These are phyloP conservation scores for Unio delphinus DNA, from an alignment of 2,888 invertebrate genomes.

Conservation along the genomic window DNA sequence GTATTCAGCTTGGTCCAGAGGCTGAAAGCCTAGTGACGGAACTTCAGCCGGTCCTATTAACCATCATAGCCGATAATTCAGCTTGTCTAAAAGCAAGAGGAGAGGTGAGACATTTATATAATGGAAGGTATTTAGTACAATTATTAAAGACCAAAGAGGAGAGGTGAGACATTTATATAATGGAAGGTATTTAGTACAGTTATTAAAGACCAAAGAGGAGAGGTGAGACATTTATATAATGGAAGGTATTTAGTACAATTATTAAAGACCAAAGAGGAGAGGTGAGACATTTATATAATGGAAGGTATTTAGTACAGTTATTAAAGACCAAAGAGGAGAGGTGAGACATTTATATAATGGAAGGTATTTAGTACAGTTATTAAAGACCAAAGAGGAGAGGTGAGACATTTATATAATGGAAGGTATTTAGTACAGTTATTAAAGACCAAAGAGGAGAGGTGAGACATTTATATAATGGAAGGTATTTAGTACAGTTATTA, in stretches of 20 bases:
- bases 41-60: slow-evolving; percentile 82
- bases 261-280: too few relatives aligned
- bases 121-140: background rate
- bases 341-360: background rate
- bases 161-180: background rate
- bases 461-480: background rate
- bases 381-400: slow-evolving; percentile 77
- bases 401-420: slow-evolving; percentile 22
- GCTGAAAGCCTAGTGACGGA: slow-evolving; percentile 81
- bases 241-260: background rate
- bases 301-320: background rate
- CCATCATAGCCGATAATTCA: slow-evolving; percentile 83
- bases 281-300: background rate
- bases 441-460: too few relatives aligned
- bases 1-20: slow-evolving; percentile 84
- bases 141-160: too few relatives aligned
- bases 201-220: too few relatives aligned
- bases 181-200: background rate
- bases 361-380: background rate
- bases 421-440: background rate
- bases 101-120: slow-evolving; percentile 49
- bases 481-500: background rate
- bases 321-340: too few relatives aligned
- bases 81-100: slow-evolving; percentile 84
- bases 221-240: background rate